A percentile compares a stretch with the other conserved stretches of the same genome.
These are phyloP conservation scores for Reticulitermes lucifugus DNA, from an alignment of 2,888 invertebrate species.

Conservation along the genomic window DNA sequence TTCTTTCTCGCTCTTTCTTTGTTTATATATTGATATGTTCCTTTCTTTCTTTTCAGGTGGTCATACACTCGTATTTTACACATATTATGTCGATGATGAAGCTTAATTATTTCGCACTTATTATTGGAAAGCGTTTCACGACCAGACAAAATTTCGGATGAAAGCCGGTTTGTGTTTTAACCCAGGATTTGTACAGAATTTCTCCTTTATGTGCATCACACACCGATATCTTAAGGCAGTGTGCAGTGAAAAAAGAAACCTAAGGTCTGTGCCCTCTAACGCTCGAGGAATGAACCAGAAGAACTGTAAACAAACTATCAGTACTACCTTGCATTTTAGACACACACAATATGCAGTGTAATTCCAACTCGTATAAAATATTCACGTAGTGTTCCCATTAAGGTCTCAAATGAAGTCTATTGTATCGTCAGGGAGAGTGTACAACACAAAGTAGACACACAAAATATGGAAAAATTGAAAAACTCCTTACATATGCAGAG, in stretches of 20 bases:
- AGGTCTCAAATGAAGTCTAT: slow-evolving; percentile 34
- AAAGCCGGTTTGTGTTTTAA: too few relatives aligned
- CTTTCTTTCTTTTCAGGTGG: too few relatives aligned
- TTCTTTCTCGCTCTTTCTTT: too few relatives aligned
- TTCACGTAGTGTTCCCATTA: slow-evolving; percentile 27
- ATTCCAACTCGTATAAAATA: slow-evolving; percentile 21
- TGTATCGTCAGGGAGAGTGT: slow-evolving; percentile 31
- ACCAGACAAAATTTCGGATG: too few relatives aligned
- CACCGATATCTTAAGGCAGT: background rate
- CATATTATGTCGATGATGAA: too few relatives aligned
- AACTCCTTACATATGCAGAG: slow-evolving; percentile 49
- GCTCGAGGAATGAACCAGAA: background rate
- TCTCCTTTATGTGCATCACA: too few relatives aligned
- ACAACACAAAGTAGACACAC: slow-evolving; percentile 42
- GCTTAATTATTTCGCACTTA: too few relatives aligned
- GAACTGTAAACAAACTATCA: background rate
- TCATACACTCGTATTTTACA: too few relatives aligned
- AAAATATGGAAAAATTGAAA: slow-evolving; percentile 46
- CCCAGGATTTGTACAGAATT: too few relatives aligned
- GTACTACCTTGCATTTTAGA: background rate
- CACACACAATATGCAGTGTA: background rate
- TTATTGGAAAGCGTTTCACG: too few relatives aligned
- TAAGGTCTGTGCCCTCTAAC: background rate
- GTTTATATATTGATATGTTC: too few relatives aligned
- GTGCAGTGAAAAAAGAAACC: background rate